Base-by-base conservation (phyloP, 2,113 vertebrate species). In the Platysternon megacephalum region DNA sequence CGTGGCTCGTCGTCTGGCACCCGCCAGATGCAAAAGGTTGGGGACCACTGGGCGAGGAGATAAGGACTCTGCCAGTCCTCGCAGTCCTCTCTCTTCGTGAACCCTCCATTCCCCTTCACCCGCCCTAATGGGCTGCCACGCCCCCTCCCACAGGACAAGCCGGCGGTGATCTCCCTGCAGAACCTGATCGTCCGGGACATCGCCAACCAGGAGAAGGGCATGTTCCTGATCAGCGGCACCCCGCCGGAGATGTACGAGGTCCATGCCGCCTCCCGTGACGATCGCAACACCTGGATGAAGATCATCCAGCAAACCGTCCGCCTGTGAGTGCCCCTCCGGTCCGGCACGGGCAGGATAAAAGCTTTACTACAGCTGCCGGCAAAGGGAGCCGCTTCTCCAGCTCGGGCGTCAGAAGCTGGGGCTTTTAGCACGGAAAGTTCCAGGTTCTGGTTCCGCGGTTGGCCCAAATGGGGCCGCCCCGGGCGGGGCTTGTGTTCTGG, bases 161-260 rank as follows among this genome's bases (percentile, higher is more conserved):
- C 99, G 0, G 98, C 99, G 0, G 98, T 99, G 46, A 97, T 99
- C 29, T 99, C 99, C 6, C 98, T 99, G 90, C 99, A 99, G 96
- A 99, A 99, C 94, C 97, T 99, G 19, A 99, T 99, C 1, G 98
- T 99, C 5, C 96, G 99, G 53, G 99, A 99, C 88, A 99, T 99
- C 11, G 99, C 99, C 95, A 99, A 99, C 98, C 99, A 99, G 97
- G 99, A 99, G 92, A 98, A 99, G 92, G 99, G 99, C 19, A 98
- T 99, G 98, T 99, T 99, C 97, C 98, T 99, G 55, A 98, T 99
- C 56, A 99, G 98, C 1, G 98, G 98, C 0, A 97, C 97, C 0
- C 99, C 99, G 0, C 99, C 99, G 0, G 99, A 99, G 97, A 99
- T 99, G 99, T 99, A 99, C 1, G 99, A 99, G 98, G 98, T 99